These are phyloP conservation scores for Semnornis frantzii DNA, from an alignment of 2,113 vertebrate genomes.

Conservation along the genomic window DNA sequence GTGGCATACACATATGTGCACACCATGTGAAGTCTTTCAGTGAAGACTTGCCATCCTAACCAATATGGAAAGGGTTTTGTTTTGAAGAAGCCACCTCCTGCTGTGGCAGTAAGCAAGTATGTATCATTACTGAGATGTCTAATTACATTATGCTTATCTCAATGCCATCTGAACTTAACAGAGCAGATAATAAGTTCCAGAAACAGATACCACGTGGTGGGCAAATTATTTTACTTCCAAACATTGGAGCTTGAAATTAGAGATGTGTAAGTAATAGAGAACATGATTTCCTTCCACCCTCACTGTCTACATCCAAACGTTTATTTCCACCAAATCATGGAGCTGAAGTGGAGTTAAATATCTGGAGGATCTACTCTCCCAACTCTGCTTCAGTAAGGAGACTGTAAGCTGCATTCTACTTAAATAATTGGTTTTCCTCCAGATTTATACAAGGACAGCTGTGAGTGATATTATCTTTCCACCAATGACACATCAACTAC, in stretches of 20 bases:
- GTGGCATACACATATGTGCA: not conserved
- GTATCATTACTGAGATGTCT: constrained; percentile 75
- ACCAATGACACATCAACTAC: not conserved
- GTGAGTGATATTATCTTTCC: not conserved
- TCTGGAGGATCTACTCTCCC: not conserved
- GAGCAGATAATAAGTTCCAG: constrained; percentile 84
- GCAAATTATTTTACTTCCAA: constrained; percentile 75
- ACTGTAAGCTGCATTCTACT: not conserved
- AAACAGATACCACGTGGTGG: constrained; percentile 77
- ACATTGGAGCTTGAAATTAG: constrained; percentile 76
- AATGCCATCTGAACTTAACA: constrained; percentile 80
- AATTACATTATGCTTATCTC: constrained; percentile 84
- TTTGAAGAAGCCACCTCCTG: constrained; percentile 66
- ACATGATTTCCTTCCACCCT: constrained; percentile 49
- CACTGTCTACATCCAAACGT: constrained; percentile 62
- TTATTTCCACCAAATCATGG: not conserved
- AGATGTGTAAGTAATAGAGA: constrained; percentile 75
- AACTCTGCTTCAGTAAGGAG: not conserved
- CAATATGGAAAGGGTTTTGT: constrained; percentile 24
- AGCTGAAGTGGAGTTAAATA: not conserved
- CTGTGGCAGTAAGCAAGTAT: constrained; percentile 65
- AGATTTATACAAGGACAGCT: not conserved
- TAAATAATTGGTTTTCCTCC: not conserved
- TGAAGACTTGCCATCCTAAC: constrained; percentile 22
- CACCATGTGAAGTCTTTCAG: not conserved